Conservation (phyloP, 2,888 invertebrate species). For the Teleogryllus oceanicus region DNA sequence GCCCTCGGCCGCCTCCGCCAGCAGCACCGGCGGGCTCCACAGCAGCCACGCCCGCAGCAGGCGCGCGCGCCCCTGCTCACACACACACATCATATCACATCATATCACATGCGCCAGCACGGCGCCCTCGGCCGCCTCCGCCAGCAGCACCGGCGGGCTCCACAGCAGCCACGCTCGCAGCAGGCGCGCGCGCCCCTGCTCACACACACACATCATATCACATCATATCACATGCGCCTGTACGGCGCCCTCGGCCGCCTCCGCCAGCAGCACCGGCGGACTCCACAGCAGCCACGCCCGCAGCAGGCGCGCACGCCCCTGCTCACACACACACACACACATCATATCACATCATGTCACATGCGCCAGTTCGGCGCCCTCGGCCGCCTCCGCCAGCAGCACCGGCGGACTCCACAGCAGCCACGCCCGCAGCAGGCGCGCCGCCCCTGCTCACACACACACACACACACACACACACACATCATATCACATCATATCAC, state of each 20-base stretch:
- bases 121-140: not conserved
- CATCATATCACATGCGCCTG: not conserved
- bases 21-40: not conserved
- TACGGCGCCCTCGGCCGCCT: not conserved
- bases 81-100: accelerated
- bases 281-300: not conserved
- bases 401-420: not conserved
- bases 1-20: not conserved
- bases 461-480: not conserved
- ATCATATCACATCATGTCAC: too few relatives aligned
- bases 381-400: conserved; percentile 2
- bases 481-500: accelerated
- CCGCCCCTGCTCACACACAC: not conserved
- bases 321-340: too few relatives aligned
- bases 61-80: not conserved
- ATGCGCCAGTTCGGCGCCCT: too few relatives aligned
- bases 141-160: not conserved
- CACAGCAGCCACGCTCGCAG: not conserved
- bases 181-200: not conserved
- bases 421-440: not conserved
- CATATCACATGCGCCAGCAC: not conserved
- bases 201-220: too few relatives aligned
- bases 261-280: not conserved
- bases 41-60: not conserved
- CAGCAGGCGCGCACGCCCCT: not conserved